A percentile compares a stretch with the other conserved stretches of the same genome.
Conservation (phyloP, 2,797 vertebrate species). For the Betta splendens region DNA sequence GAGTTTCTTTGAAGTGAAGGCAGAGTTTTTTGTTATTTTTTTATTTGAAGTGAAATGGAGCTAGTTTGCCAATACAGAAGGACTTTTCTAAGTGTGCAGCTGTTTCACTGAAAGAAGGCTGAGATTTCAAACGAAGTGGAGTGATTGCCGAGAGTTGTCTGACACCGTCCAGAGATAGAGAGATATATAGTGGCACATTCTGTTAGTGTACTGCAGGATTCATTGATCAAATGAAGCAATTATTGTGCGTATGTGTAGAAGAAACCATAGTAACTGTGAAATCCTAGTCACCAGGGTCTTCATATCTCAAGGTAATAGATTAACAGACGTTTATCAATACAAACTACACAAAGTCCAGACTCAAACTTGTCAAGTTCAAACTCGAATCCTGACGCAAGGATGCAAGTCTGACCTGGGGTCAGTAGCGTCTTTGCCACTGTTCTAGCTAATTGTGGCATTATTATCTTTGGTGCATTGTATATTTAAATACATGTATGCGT, state of each 20-base stretch:
- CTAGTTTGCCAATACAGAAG: constrained; percentile 39
- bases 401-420: no score
- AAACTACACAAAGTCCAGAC: no score
- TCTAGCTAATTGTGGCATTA: no score
- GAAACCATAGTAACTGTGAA: constrained; percentile 2
- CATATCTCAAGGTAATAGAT: no score
- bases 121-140: constrained; percentile 58
- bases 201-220: constrained; percentile 33
- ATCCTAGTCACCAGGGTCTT: constrained; percentile 8
- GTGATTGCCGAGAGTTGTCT: constrained; percentile 54
- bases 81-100: constrained; percentile 58
- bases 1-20: constrained; percentile 68
- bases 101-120: constrained; percentile 36
- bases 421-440: no score
- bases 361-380: no score
- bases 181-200: constrained; percentile 51
- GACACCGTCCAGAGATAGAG: constrained; percentile 41
- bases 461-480: no score
- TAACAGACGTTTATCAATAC: no score
- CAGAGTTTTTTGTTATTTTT: constrained; percentile 32
- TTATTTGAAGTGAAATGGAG: constrained; percentile 60
- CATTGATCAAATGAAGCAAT: constrained; percentile 65
- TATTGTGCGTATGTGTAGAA: constrained; percentile 22
- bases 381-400: no score
- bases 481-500: no score